phyloP scores from a whole-genome alignment of 2,113 vertebrate genomes.

The zebrafish (Danio rerio) region GRCz12tu NC_133176.1:24556501-24557000 shows the following conservation, averaged over 20 bases:
- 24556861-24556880: not conserved
- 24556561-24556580: constrained; percentile 39
- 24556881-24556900: not conserved
- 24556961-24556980: not conserved
- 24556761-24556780: not conserved
- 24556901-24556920: not conserved
- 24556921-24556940: not conserved
- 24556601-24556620: constrained; percentile 55
- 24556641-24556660: not conserved
- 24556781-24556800: not conserved
- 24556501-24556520: constrained; percentile 99
- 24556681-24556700: not conserved
- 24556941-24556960: not conserved
- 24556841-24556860: not conserved
- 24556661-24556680: not conserved
- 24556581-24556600: constrained; percentile 61
- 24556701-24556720: not conserved
- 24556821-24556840: not conserved
- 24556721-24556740: not conserved
- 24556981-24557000: not conserved
- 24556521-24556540: constrained; percentile 97
- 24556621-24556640: no score
- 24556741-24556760: not conserved
- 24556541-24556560: constrained; percentile 93
- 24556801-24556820: not conserved